A percentile compares a stretch with the other conserved stretches of the same genome.
phyloP scores from a whole-genome alignment of 2,797 vertebrate species.

The Poecilia velifera region DNA sequence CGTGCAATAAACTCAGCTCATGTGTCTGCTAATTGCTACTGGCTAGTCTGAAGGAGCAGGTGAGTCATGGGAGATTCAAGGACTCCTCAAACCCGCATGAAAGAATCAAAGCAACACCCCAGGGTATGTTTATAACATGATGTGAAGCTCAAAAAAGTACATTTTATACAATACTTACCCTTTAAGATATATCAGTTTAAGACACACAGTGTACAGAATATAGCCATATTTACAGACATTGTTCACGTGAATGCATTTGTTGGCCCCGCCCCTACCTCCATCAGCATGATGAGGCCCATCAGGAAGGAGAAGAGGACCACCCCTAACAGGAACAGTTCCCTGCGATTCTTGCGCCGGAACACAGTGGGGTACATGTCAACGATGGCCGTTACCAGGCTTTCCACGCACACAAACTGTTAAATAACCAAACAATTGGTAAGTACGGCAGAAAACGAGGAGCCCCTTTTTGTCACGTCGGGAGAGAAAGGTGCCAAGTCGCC shows the following conservation, averaged over 20 bases:
- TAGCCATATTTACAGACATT: constrained; percentile 12
- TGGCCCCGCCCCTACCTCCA: constrained; percentile 81
- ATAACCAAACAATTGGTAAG: neutral
- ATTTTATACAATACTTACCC: too few species aligned
- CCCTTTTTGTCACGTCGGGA: neutral
- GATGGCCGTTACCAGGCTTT: constrained; percentile 89
- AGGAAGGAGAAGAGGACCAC: constrained; percentile 86
- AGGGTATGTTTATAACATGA: too few species aligned
- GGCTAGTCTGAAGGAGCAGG: too few species aligned
- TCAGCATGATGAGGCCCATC: constrained; percentile 91
- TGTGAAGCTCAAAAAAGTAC: too few species aligned
- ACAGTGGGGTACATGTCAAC: constrained; percentile 91
- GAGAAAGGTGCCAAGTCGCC: neutral
- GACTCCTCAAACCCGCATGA: too few species aligned
- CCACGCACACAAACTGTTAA: constrained; percentile 90
- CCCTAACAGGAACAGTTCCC: constrained; percentile 87
- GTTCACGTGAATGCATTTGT: neutral
- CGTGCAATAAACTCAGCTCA: too few species aligned
- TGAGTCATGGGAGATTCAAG: too few species aligned
- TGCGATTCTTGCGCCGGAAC: constrained; percentile 88
- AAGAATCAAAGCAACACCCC: too few species aligned
- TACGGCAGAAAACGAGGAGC: neutral
- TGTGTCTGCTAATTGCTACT: too few species aligned
- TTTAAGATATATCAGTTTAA: neutral
- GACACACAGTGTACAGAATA: neutral